phyloP scores from a whole-genome alignment of 1,140 invertebrate species.

The Drosophila oshimai region DNA sequence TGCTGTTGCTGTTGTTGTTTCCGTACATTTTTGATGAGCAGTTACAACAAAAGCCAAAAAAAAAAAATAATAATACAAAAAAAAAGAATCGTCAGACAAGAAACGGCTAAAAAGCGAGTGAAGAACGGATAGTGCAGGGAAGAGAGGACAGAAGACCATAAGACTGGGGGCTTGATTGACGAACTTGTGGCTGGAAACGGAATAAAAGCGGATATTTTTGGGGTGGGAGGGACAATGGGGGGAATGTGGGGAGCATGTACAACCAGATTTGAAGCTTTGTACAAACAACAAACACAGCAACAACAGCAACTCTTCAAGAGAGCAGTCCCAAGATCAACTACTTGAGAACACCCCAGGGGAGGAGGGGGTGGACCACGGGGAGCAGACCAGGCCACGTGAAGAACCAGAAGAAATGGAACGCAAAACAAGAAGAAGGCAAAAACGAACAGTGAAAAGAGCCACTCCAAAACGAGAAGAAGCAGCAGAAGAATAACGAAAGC shows the following conservation, averaged over 20 bases:
- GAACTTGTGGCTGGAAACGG: constrained; percentile 41
- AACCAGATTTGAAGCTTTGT: constrained; percentile 80
- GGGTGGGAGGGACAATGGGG: not conserved
- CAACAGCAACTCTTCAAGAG: constrained; percentile 33
- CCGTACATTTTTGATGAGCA: constrained; percentile 58
- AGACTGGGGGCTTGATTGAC: constrained; percentile 37
- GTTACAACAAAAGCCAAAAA: constrained; percentile 68
- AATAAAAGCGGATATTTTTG: constrained; percentile 13
- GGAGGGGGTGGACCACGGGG: not conserved
- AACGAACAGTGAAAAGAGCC: constrained; percentile 37
- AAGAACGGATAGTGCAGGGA: not conserved
- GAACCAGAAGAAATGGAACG: constrained; percentile 20
- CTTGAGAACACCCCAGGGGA: constrained; percentile 32
- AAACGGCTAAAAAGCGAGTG: constrained; percentile 2
- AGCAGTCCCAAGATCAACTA: constrained; percentile 67
- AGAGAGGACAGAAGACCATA: not conserved
- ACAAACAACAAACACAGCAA: constrained; percentile 68
- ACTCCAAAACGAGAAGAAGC: constrained; percentile 34
- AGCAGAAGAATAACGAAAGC: constrained; percentile 41
- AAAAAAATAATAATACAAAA: constrained; percentile 9
- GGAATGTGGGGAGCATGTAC: constrained; percentile 37
- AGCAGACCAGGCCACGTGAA: constrained; percentile 21
- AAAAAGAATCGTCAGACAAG: constrained; percentile 2
- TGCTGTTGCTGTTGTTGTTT: constrained; percentile 25
- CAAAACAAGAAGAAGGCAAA: constrained; percentile 12